Conservation (phyloP, 2,113 vertebrate species). For the Rhabdomys dilectus region DNA sequence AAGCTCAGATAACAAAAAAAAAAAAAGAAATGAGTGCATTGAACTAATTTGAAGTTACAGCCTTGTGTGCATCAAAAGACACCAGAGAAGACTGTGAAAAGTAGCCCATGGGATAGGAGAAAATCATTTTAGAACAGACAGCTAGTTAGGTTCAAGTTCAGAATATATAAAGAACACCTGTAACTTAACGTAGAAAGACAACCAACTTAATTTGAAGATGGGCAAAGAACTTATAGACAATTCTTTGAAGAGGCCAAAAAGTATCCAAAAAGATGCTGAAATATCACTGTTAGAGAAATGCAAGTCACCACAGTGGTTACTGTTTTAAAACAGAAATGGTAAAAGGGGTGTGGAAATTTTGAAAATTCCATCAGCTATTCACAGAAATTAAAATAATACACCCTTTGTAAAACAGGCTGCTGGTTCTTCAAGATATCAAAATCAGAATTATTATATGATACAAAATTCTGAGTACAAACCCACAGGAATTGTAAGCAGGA, state of each 20-base stretch:
- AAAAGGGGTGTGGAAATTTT: not conserved
- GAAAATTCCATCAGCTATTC: not conserved
- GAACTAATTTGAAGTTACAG: not conserved
- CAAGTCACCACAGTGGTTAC: not conserved
- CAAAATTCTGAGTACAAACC: not conserved
- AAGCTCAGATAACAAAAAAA: not conserved
- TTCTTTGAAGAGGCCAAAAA: not conserved
- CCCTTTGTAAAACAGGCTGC: not conserved
- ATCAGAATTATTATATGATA: not conserved
- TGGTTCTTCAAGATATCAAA: not conserved
- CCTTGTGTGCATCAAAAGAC: not conserved
- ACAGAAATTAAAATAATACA: not conserved
- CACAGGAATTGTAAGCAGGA: not conserved
- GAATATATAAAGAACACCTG: not conserved
- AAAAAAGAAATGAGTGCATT: not conserved
- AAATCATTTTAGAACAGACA: not conserved
- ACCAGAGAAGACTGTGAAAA: not conserved
- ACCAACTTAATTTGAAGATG: not conserved
- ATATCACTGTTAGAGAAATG: not conserved
- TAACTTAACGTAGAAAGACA: not conserved
- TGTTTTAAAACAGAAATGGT: not conserved
- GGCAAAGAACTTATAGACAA: not conserved
- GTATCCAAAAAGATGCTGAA: not conserved
- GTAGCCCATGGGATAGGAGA: not conserved
- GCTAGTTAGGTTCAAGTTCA: not conserved